These are phyloP conservation scores for Sarcophaga variegata DNA, from an alignment of 2,888 invertebrate genomes.

Conservation along the genomic window DNA sequence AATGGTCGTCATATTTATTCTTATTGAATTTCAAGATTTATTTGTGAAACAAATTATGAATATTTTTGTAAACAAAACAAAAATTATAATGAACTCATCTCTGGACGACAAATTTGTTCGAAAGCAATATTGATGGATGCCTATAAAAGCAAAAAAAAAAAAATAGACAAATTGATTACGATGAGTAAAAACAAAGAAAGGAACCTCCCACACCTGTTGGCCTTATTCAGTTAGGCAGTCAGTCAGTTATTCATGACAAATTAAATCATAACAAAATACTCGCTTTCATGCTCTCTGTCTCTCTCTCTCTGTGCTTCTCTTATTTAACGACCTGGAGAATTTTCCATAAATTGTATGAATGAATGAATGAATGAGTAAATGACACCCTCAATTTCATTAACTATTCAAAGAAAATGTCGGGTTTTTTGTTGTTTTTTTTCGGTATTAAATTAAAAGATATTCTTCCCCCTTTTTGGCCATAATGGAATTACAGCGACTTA, in stretches of 20 bases:
- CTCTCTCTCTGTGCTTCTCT: too few relatives aligned
- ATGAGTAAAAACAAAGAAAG: background rate
- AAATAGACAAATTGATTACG: background rate
- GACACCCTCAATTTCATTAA: background rate
- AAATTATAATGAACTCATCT: background rate
- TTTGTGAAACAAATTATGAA: too few relatives aligned
- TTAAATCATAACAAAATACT: background rate
- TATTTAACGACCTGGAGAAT: background rate
- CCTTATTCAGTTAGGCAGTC: background rate
- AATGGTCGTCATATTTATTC: too few relatives aligned
- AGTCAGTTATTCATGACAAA: background rate
- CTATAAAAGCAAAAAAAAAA: too few relatives aligned
- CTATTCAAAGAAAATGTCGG: background rate
- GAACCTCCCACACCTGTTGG: background rate
- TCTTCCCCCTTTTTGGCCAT: background rate
- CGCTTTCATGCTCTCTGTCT: background rate
- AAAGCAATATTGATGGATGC: background rate
- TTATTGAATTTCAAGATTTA: too few relatives aligned
- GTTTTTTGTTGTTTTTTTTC: background rate
- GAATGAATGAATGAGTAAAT: background rate
- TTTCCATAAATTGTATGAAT: background rate
- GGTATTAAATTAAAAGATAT: background rate
- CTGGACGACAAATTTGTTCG: background rate
- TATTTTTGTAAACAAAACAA: background rate
- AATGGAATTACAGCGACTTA: background rate